Base-by-base conservation (phyloP, 2,113 vertebrate species). In the Cottus gobio region DNA sequence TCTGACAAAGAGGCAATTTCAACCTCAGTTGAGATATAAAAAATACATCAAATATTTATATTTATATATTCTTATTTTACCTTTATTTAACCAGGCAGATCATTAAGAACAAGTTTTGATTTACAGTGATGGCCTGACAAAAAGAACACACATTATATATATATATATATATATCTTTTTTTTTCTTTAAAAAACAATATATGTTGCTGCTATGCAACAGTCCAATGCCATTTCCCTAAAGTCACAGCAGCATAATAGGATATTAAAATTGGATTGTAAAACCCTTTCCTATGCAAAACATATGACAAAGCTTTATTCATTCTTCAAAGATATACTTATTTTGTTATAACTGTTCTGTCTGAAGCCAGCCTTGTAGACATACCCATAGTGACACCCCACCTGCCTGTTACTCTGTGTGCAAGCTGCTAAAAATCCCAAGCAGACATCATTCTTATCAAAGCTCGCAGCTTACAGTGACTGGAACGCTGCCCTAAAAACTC, bases 371-470 rank as follows among this genome's bases (percentile, higher is more conserved):
- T n/a, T 75, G 13, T 58, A 5, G 13, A 48, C 52, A 64, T 16
- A 22, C 11, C 7, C 10, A 54, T 22, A 7, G 37, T 52, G 57
- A 58, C 20, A 26, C 10, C 20, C 18, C 20, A 30, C 20, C 39
- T 57, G 8, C 15, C 30, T 58, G 62, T 66, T 46, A 24, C 28
- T 48, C 56, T 73, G 58, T 18, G 0, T 62, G 42, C 30, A 61
- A 54, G 58, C 71, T 76, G 66, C 18, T 42, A 11, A 34, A 75
- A 42, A 54, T 66, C n/a, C 65, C 28, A 39, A 42, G 3, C 13
- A 5, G 16, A 63, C 30, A 20, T 56, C 50, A 36, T 66, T 31
- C 83, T 87, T 79, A 70, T 84, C 63, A 66, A 37, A 60, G 22
- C 13, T 60, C 18, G 61, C 8, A 1, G 28, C 5, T 26, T 5